Base-by-base conservation (phyloP, 2,797 vertebrate species). In the Sorex maritimensis region DNA sequence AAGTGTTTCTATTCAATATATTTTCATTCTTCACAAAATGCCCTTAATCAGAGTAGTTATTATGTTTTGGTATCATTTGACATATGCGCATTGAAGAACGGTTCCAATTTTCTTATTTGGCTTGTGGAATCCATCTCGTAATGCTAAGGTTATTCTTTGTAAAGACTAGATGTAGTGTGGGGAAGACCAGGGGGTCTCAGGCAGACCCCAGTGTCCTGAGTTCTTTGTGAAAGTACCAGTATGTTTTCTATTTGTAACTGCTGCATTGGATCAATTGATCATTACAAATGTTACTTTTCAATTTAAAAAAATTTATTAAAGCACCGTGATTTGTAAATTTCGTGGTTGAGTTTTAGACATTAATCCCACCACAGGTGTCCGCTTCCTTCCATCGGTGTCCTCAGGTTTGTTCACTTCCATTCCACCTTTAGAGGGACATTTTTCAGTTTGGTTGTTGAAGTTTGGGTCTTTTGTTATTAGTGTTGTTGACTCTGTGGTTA, bases 71-170 rank as follows among this genome's bases (percentile, higher is more conserved):
- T 87, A 68, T 95, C 41, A 85, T 80, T 75, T 85, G 78, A 72
- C 65, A 75, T 28, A 41, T 41, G 49, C 5, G 8, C 71, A 34
- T 91, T 81, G 79, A 81, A 89, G 44, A 93, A 88, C 84, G 82
- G 72, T 84, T 88, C 41, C 13, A 69, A 68, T 69, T 91, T 94
- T 89, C 23, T 15, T 84, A 34, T 86, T 94, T 80, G 74, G 6
- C 30, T 92, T 73, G 15, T 90, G 46, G 26, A 72, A 75, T 73
- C 58, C 81, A 19, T 55, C 21, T 92, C 30, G 46, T 69, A 75
- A 81, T 81, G 91, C 90, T 52, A 79, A 92, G 55, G 30, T 91
- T 34, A 49, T 46, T 49, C 55, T 91, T 75, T 87, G 17, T 92
- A 81, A 88, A 41, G 91, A 75, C 26, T 74, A 74, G 49, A 11